phyloP scores from a whole-genome alignment of 2,113 vertebrate genomes.

The Boulengeromyrus knoepffleri region DNA sequence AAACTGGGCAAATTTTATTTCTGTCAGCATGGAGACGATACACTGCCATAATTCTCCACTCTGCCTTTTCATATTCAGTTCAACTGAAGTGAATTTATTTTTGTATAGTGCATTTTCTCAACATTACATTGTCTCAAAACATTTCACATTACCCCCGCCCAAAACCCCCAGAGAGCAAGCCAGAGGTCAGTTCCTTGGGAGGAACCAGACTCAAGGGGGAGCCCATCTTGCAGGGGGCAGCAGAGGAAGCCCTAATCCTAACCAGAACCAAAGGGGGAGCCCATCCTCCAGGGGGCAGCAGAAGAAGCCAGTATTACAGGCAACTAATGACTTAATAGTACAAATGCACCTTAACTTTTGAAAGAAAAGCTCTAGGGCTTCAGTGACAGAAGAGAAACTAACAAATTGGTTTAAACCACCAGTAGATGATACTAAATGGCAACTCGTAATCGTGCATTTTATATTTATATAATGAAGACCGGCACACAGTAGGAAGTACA shows the following conservation, averaged over 20 bases:
- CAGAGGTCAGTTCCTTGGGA: no score
- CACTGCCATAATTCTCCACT: background rate
- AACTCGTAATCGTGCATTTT: background rate
- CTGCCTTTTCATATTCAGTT: no score
- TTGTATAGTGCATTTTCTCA: no score
- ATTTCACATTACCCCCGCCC: no score
- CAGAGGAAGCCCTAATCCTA: background rate
- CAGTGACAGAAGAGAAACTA: background rate
- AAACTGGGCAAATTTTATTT: no score
- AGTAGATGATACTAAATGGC: background rate
- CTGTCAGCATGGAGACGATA: background rate
- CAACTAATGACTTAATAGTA: background rate
- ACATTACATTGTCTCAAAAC: no score
- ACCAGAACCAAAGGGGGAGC: no score
- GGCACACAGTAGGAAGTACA: slow-evolving; percentile 9
- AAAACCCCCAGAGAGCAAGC: no score
- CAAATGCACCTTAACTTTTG: background rate
- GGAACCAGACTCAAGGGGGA: no score
- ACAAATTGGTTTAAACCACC: background rate
- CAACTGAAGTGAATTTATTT: no score
- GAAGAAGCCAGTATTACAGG: background rate
- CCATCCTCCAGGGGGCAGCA: background rate
- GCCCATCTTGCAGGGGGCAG: no score
- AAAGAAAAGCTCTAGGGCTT: background rate
- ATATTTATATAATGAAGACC: background rate